Conservation (phyloP, 2,113 vertebrate species). For the Haplotaxodon microlepis region DNA sequence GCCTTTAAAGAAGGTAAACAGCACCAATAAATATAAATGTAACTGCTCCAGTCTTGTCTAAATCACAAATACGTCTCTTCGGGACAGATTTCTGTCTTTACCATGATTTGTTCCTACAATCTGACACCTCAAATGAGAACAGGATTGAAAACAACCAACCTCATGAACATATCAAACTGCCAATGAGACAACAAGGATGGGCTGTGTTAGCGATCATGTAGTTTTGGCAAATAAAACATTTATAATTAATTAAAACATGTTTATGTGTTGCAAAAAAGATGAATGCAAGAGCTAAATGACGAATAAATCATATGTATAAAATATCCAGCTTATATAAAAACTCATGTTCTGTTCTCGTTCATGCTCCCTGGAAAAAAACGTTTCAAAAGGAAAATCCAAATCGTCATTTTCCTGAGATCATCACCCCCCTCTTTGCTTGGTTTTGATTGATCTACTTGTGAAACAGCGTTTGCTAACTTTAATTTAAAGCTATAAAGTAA, state of each 20-base stretch:
- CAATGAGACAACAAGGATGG: background rate
- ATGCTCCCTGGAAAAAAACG: fast-evolving
- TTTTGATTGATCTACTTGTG: background rate
- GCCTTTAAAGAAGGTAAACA: background rate
- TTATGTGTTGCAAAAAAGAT: background rate
- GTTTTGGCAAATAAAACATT: background rate
- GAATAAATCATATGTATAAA: background rate
- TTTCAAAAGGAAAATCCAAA: background rate
- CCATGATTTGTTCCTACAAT: background rate
- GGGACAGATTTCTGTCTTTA: background rate
- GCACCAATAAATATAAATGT: background rate
- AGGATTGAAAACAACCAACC: background rate
- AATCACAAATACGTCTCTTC: background rate
- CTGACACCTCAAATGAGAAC: background rate
- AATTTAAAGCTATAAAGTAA: background rate
- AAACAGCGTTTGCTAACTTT: background rate
- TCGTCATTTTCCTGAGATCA: background rate
- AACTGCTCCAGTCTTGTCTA: fast-evolving
- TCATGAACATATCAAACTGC: background rate
- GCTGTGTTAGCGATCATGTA: background rate
- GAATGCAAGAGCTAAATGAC: background rate
- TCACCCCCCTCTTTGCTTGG: fast-evolving
- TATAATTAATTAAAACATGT: background rate
- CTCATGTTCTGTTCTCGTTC: background rate
- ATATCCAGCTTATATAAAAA: background rate